Evolutionary conservation across 2,113 vertebrate genomes (phyloP).

Genomic region (Sterrhoptilus dennistouni): DNA sequence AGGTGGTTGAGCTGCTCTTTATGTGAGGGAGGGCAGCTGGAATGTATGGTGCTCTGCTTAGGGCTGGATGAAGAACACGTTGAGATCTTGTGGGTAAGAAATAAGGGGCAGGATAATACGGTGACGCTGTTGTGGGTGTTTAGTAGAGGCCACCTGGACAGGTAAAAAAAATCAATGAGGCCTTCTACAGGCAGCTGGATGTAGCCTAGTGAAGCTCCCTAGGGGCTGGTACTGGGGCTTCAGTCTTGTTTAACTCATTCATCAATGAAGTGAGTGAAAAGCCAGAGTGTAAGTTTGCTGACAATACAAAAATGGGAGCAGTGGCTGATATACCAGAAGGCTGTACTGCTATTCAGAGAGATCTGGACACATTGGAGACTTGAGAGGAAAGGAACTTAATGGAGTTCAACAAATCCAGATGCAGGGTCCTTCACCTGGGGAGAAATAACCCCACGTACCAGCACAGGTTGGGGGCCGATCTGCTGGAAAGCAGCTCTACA

Average conservation of each 20-base stretch:
- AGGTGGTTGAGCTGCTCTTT: background rate
- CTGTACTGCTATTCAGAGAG: background rate
- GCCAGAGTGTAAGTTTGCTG: background rate
- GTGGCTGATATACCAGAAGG: background rate
- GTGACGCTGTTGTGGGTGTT: background rate
- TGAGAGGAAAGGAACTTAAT: background rate
- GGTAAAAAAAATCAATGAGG: background rate
- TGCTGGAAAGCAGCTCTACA: background rate
- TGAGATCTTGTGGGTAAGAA: background rate
- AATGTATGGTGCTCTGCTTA: background rate
- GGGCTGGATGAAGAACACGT: fast-evolving
- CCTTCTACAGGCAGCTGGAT: background rate
- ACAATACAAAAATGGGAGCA: background rate
- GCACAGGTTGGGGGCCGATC: background rate
- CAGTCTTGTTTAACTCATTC: background rate
- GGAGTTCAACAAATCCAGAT: background rate
- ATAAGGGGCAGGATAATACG: background rate
- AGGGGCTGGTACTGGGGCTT: background rate
- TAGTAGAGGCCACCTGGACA: background rate
- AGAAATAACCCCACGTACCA: fast-evolving
- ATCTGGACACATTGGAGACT: background rate
- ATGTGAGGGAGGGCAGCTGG: background rate
- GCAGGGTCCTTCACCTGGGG: background rate
- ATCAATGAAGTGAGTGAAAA: background rate
- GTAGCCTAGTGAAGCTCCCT: background rate